Conservation (phyloP, 2,113 vertebrate genomes). For the Tyto alba region DNA sequence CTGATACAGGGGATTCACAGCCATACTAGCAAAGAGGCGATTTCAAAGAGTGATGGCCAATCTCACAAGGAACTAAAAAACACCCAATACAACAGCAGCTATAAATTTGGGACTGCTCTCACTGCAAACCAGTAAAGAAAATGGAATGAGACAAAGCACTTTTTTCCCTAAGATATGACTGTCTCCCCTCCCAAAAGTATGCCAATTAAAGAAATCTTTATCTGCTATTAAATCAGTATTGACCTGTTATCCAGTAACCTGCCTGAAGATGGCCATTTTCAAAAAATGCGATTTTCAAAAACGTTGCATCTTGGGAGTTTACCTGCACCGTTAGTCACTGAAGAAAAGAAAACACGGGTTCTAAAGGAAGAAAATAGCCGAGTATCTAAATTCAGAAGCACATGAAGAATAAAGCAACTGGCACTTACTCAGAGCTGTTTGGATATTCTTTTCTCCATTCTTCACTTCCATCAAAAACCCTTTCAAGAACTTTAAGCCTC, state of each 20-base stretch:
- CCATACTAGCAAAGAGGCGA: not conserved
- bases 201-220: not conserved
- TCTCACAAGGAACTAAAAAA: not conserved
- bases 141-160: not conserved
- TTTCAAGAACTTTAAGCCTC: conserved; percentile 95
- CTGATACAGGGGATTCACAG: not conserved
- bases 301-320: not conserved
- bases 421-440: conserved; percentile 91
- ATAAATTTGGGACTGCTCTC: not conserved
- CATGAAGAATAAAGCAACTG: not conserved
- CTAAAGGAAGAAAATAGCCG: not conserved
- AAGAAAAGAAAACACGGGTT: not conserved
- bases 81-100: not conserved
- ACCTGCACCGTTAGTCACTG: not conserved
- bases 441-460: conserved; percentile 86
- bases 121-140: not conserved
- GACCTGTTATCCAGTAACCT: not conserved
- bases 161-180: not conserved
- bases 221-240: not conserved
- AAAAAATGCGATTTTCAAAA: not conserved
- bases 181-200: not conserved
- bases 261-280: not conserved
- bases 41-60: not conserved
- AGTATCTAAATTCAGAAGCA: not conserved
- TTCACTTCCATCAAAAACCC: conserved; percentile 91